Conservation (phyloP, 2,888 invertebrate species). For the Epinotia ramella region DNA sequence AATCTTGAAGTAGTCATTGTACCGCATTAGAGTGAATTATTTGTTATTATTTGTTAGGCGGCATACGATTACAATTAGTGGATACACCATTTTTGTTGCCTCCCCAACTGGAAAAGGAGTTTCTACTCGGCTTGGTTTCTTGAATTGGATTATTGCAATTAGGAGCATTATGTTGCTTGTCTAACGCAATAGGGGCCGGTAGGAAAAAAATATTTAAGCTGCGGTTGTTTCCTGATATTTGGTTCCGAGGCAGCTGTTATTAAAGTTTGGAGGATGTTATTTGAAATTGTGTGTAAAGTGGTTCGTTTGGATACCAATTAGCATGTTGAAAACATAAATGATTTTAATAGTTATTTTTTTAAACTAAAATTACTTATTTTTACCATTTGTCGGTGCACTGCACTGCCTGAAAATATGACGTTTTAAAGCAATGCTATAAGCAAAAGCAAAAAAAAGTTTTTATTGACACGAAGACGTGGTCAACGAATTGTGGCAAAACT, state of each 20-base stretch:
- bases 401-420: too few relatives aligned
- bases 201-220: slow-evolving; percentile 29
- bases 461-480: too few relatives aligned
- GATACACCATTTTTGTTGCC: slow-evolving; percentile 67
- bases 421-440: too few relatives aligned
- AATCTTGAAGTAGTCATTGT: slow-evolving; percentile 52
- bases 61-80: slow-evolving; percentile 71
- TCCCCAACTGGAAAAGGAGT: slow-evolving; percentile 69
- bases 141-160: slow-evolving; percentile 79
- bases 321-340: background rate
- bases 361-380: background rate
- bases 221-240: slow-evolving; percentile 40
- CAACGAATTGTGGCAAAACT: too few relatives aligned
- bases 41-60: slow-evolving; percentile 70
- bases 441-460: too few relatives aligned
- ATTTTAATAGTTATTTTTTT: background rate
- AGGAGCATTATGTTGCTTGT: slow-evolving; percentile 67
- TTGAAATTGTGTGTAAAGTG: background rate
- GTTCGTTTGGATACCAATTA: background rate
- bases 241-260: slow-evolving; percentile 45
- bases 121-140: slow-evolving; percentile 71
- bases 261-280: slow-evolving; percentile 8
- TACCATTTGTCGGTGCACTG: too few relatives aligned
- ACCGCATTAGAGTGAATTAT: slow-evolving; percentile 71
- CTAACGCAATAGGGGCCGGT: slow-evolving; percentile 55